Base-by-base conservation (phyloP, 2,888 invertebrate species). In the Phyllotreta striolata region DNA sequence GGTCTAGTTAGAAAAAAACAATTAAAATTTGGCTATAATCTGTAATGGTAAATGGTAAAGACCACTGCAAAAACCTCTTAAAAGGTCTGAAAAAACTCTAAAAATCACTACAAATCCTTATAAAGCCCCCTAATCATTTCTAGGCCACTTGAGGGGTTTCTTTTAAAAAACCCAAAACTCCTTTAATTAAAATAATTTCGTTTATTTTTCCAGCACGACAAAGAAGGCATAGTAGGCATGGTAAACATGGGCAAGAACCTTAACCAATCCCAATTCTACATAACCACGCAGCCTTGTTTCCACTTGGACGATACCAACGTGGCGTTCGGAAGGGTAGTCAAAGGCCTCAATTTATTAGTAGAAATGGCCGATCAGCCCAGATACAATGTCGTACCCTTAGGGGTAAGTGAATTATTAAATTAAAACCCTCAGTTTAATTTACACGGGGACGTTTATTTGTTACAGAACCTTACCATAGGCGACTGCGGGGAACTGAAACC, bases 191-290 rank as follows among this genome's bases (percentile, higher is more conserved):
- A 24, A 24, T 3, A 34, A 44, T 62, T 55, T 13, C 47, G 38
- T 52, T 40, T 34, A 9, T 40, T 64, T 63, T 76, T 74, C 46
- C 72, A 81, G 74, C 84, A 93, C 85, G 86, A 88, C 41, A 80
- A 83, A 0, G 84, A 84, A 52, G 92, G 92, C 1, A 84, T 87
- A 0, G 83, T 93, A 0, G 91, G 91, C 73, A 91, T 92, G 91
- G 89, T 90, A 73, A 98, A 91, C 82, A 89, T 85, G 79, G 96
- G 89, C 56, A 87, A 88, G 9, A 85, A 98, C 79, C 92, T 94
- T 6, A 98, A 97, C 80, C 93, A 92, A 69, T 97, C 97, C 0
- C 98, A 98, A 82, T 98, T 98, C 83, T 94, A 96, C 78, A 92
- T 98, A 63, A 91, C 93, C 0, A 88, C 89, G 0, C 89, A 87